Percentiles rank a stretch among this genome's conserved stretches.
Conservation (phyloP, 2,888 invertebrate genomes). For the Tuberolachnus salignus region DNA sequence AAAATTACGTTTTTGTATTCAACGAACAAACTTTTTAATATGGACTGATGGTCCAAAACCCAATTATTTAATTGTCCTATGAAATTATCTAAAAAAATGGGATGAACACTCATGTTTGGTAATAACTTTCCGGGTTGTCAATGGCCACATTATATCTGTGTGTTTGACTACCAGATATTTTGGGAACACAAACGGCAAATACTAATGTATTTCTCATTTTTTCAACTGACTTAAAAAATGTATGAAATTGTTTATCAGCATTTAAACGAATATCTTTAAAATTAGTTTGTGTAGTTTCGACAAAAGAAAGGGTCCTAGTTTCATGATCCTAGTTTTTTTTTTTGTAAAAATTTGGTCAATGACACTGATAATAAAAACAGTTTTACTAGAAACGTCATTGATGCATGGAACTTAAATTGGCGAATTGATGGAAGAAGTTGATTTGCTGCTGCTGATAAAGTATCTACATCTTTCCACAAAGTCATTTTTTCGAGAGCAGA, state of each 20-base stretch:
- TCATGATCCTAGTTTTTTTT: conserved; percentile 19
- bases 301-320: background rate
- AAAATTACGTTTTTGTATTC: conserved; percentile 2
- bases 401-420: conserved; percentile 16
- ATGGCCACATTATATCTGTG: conserved; percentile 17
- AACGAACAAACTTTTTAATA: no score
- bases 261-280: conserved; percentile 22
- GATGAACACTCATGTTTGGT: no score
- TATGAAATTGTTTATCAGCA: conserved; percentile 16
- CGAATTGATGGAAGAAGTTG: conserved; percentile 9
- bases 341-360: conserved; percentile 11
- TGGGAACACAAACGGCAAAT: conserved; percentile 14
- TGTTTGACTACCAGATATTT: conserved; percentile 1
- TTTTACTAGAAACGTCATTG: conserved; percentile 23
- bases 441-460: conserved; percentile 35
- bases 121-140: no score
- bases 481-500: conserved; percentile 45
- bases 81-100: conserved; percentile 14
- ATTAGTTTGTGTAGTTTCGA: background rate
- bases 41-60: conserved; percentile 15
- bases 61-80: conserved; percentile 2
- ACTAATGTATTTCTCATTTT: background rate
- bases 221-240: conserved; percentile 6
- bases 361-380: background rate
- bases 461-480: conserved; percentile 39